These are phyloP conservation scores for Gyrodactylus salaris DNA, from an alignment of 1,140 invertebrate species.

Conservation along the genomic window DNA sequence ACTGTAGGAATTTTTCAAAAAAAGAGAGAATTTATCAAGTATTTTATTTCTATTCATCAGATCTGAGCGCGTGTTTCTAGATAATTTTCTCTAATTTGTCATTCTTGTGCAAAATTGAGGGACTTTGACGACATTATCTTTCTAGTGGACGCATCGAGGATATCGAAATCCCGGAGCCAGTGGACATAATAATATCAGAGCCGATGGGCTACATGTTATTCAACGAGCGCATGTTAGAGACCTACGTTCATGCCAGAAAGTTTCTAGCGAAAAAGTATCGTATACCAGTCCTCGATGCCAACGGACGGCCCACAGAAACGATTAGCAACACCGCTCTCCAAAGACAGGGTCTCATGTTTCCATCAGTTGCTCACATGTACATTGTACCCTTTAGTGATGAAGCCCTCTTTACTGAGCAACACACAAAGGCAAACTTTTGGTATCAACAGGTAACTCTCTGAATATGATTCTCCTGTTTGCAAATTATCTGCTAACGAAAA, in stretches of 20 bases:
- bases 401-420: constrained; percentile 74
- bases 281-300: constrained; percentile 16
- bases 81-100: too few relatives aligned
- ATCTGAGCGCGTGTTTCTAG: too few relatives aligned
- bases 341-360: constrained; percentile 50
- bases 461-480: too few relatives aligned
- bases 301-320: background rate
- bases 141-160: constrained; percentile 87
- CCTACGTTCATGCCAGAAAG: constrained; percentile 86
- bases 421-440: constrained; percentile 7
- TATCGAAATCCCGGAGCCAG: constrained; percentile 60
- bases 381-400: constrained; percentile 95
- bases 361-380: constrained; percentile 66
- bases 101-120: too few relatives aligned
- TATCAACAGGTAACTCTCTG: background rate
- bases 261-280: constrained; percentile 52
- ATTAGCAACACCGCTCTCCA: background rate
- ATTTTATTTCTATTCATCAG: too few relatives aligned
- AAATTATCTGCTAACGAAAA: too few relatives aligned
- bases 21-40: too few relatives aligned
- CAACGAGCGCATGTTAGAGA: constrained; percentile 95
- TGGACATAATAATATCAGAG: constrained; percentile 88
- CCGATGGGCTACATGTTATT: constrained; percentile 99
- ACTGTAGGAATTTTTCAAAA: background rate
- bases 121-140: too few relatives aligned